phyloP scores from a whole-genome alignment of 1,140 invertebrate genomes.

The Eupeodes corollae region DNA sequence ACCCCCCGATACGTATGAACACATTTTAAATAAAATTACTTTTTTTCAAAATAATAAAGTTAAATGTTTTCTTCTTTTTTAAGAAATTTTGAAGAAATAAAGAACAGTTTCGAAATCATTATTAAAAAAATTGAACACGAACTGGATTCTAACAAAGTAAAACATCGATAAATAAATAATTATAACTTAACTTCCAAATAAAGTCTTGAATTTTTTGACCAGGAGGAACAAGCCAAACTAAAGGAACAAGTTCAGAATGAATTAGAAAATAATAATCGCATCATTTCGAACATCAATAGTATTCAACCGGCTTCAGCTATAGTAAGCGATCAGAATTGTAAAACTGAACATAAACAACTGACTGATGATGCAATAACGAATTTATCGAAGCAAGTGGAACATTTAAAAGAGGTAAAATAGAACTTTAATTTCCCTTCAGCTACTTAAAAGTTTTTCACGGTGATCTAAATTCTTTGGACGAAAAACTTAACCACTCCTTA shows the following conservation, averaged over 20 bases:
- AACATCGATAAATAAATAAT: background rate
- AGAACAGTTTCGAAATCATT: constrained; percentile 8
- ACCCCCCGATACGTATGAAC: too few species aligned
- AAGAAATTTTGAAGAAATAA: constrained; percentile 5
- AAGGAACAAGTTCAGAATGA: constrained; percentile 6
- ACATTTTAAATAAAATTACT: too few species aligned
- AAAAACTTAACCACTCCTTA: too few species aligned
- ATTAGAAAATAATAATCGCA: constrained; percentile 15
- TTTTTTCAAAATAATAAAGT: background rate
- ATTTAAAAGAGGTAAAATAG: constrained; percentile 7
- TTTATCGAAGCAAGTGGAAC: constrained; percentile 17
- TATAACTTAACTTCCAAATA: too few species aligned
- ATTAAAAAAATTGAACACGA: constrained; percentile 11
- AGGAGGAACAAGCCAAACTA: constrained; percentile 7
- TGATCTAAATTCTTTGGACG: too few species aligned
- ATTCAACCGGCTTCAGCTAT: too few species aligned
- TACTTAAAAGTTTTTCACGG: too few species aligned
- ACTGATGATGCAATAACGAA: constrained; percentile 17
- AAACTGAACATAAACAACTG: constrained; percentile 4
- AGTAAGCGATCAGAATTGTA: background rate
- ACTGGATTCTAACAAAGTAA: constrained; percentile 10
- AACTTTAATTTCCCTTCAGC: too few species aligned
- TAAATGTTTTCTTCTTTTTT: background rate
- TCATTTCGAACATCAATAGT: background rate
- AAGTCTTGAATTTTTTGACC: background rate